Base-by-base conservation (phyloP, 2,888 invertebrate species). In the Lithophane socia region DNA sequence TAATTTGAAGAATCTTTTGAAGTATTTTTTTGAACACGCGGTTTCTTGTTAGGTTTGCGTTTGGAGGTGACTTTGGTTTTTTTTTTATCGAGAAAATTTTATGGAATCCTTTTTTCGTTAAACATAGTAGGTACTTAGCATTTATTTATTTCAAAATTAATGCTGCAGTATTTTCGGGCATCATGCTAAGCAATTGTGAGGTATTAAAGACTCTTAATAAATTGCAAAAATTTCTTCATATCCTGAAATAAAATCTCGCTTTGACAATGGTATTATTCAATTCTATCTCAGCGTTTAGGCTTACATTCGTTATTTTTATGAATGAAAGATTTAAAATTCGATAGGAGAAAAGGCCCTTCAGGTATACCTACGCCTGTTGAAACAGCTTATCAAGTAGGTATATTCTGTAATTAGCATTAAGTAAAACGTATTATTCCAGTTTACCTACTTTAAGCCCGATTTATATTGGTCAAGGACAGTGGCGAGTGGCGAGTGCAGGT, bases 161-260 rank as follows among this genome's bases (percentile, higher is more conserved):
- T 37, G 37, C 37, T 37, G 5, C 37, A 37, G 37, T 37, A 37
- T 37, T 37, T 37, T 37, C 37, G 0, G 37, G 37, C n/a, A 37
- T 37, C 37, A 37, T 37, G 37, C 37, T 37, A 37, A 37, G 37
- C 37, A 37, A 37, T 37, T 37, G 3, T 4, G 37, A 37, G 37
- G 37, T 37, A 37, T 37, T 5, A 37, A 4, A 37, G 5, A 37
- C 37, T 37, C 37, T 37, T 2, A 2, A 5, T 58, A 49, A 21
- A 47, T 10, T 24, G 10, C 21, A 61, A n/a, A 21, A n/a, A 49
- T 21, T 58, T 49, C 24, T 72, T 44, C 9, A 37, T 47, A 18
- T 80, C 54, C 81, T 77, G 47, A 56, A 63, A 81, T 63, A 49
- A 75, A 56, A 74, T 49, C 24, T 37, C 24, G n/a, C 16, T 49